These are phyloP conservation scores for Pangasius sanitwongsei DNA, from an alignment of 2,797 vertebrate genomes.

Conservation along the genomic window DNA sequence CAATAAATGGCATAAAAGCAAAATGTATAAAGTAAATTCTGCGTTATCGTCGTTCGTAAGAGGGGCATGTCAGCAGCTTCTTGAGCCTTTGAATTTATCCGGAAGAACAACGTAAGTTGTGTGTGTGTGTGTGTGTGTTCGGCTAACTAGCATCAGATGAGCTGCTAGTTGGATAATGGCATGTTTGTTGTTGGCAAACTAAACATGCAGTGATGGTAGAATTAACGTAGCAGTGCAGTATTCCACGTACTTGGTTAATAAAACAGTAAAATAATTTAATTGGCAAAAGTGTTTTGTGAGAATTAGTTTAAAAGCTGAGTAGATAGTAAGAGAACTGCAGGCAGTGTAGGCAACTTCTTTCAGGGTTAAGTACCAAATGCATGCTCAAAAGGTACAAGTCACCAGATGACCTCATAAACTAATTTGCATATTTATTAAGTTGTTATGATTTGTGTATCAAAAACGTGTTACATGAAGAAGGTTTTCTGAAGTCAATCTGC, in stretches of 20 bases:
- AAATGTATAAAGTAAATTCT: slow-evolving; percentile 65
- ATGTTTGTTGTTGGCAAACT: not conserved
- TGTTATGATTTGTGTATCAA: not conserved
- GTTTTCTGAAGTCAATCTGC: not conserved
- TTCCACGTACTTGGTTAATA: not conserved
- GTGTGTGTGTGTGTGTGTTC: not conserved
- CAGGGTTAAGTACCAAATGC: not conserved
- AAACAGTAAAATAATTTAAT: not conserved
- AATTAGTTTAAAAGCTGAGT: not conserved
- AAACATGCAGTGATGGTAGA: not conserved
- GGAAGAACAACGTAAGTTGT: slow-evolving; percentile 62
- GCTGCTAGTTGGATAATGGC: not conserved
- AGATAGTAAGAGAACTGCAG: not conserved
- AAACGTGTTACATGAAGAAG: not conserved
- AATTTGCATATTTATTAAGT: not conserved
- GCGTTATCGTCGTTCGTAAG: slow-evolving; percentile 53
- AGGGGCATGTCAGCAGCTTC: slow-evolving; percentile 58
- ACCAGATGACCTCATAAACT: not conserved
- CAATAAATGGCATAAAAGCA: not conserved
- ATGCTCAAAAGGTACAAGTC: not conserved
- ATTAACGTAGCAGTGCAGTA: not conserved
- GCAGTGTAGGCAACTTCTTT: not conserved
- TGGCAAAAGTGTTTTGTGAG: not conserved
- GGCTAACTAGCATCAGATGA: not conserved
- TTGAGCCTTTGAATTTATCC: slow-evolving; percentile 32